Percentiles rank a stretch among this genome's conserved stretches.
Conservation (phyloP, 2,797 vertebrate species). For the Spinus olivaceus region DNA sequence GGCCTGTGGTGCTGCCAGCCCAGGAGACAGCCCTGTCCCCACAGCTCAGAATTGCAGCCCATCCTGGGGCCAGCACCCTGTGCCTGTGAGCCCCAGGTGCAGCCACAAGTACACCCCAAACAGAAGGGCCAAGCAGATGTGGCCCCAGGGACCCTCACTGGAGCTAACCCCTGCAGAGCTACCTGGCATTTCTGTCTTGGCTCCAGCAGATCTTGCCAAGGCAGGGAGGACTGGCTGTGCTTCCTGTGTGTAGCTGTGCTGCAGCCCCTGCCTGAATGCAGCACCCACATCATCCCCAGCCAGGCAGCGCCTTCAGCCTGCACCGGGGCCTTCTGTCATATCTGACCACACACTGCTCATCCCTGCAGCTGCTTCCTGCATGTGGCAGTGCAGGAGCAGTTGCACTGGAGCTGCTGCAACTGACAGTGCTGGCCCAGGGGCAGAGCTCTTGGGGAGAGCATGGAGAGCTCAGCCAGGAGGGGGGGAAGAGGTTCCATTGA, state of each 20-base stretch:
- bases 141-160: not conserved
- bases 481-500: slow-evolving; percentile 18
- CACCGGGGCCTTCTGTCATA: accelerated
- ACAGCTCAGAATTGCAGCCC: not conserved
- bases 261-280: not conserved
- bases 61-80: accelerated
- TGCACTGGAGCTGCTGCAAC: not conserved
- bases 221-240: not conserved
- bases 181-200: not conserved
- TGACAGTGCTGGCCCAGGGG: not conserved
- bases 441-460: not conserved
- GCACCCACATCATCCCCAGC: not conserved
- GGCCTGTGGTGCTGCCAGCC: not conserved
- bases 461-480: not conserved
- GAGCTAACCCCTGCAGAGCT: not conserved
- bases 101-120: accelerated
- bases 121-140: not conserved
- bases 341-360: accelerated
- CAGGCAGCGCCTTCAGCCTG: not conserved
- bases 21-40: not conserved
- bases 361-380: not conserved
- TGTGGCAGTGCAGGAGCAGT: not conserved
- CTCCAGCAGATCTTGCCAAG: not conserved
- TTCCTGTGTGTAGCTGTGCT: not conserved
- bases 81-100: accelerated